Base-by-base conservation (phyloP, 2,797 vertebrate genomes). In the Rhabdophis nuchalis region DNA sequence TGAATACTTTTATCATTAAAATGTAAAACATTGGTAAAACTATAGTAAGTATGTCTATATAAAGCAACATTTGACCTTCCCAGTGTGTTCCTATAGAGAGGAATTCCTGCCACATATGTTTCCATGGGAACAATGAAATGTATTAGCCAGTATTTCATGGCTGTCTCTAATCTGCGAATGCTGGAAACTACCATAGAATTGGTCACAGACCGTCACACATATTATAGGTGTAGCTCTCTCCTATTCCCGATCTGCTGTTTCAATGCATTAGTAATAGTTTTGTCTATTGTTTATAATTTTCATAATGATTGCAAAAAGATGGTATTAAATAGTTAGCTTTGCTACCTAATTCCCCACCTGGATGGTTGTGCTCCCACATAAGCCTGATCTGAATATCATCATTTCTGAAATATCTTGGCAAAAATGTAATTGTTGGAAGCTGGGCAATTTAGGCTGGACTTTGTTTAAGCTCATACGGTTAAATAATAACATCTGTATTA, bases 41-140 rank as follows among this genome's bases (percentile, higher is more conserved):
- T 20, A 27, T n/a, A 61, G 92, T 87, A 72, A 52, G 58, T 54
- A 11, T 82, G 25, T 60, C n/a, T 87, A 29, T 77, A 57, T 82
- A 85, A 85, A 54, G 61, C 11, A 61, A 7, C 58, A 93, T n/a
- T 93, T 68, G 89, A 85, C 50, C 52, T 91, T 52, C 5, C 82
- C 32, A 23, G 41, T 91, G 27, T 61, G 20, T n/a, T 91, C 50
- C 32, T 88, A 56, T 93, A 46, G 58, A 88, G 68, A 88, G 46
- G 56, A 90, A 72, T 90, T 36, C 54, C 86, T 90, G 32, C n/a
- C 32, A 89, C 32, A n/a, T 60, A 72, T 32, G 92, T 93, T 93
- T 88, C 92, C 92, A 93, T 88, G 86, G 92, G 64, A 93, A 93
- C 92, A 91, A 56, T 82, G 68, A 88, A 93, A 93, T 88, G 56